phyloP scores from a whole-genome alignment of 2,113 vertebrate genomes.

The Australoheros scitulus region DNA sequence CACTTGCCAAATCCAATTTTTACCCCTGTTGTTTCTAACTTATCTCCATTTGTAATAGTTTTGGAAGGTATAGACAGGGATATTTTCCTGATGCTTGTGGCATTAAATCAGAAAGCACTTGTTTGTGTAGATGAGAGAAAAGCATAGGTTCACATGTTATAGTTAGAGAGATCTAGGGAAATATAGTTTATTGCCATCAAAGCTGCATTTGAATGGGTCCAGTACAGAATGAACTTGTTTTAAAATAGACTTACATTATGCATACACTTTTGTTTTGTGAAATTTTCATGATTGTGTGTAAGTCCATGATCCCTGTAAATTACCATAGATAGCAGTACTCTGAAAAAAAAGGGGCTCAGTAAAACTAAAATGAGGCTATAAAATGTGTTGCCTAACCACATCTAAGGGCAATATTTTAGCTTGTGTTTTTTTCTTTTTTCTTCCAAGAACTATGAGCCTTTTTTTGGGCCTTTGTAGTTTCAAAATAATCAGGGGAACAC shows the following conservation, averaged over 20 bases:
- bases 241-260: background rate
- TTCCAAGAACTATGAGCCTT: conserved; percentile 1
- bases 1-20: background rate
- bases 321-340: background rate
- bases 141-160: accelerated
- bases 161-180: background rate
- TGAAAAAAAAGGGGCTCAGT: background rate
- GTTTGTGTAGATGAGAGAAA: background rate
- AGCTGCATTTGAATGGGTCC: background rate
- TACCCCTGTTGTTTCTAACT: background rate
- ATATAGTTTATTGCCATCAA: background rate
- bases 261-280: background rate
- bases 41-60: background rate
- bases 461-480: background rate
- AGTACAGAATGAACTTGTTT: background rate
- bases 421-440: background rate
- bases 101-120: background rate
- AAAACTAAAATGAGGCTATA: background rate
- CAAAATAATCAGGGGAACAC: background rate
- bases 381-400: background rate
- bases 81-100: background rate
- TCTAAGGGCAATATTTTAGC: background rate
- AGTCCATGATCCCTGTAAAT: accelerated
- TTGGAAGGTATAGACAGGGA: background rate
- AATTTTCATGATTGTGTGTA: background rate